Evolutionary conservation across 2,888 invertebrate species (phyloP).

Genomic region (Drosophila quinaria): DNA sequence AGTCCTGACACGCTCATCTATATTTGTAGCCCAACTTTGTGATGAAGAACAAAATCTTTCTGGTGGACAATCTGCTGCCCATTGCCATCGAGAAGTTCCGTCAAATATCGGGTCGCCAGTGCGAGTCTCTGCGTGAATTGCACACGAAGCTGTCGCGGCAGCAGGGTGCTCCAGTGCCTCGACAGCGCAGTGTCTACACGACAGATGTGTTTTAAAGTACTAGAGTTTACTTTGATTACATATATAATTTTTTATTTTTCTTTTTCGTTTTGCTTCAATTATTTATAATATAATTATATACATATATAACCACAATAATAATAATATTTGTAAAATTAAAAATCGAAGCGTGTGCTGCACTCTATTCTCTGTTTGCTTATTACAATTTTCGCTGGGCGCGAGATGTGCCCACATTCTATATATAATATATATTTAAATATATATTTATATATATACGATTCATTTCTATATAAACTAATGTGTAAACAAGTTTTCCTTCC

Average conservation of each 20-base stretch:
- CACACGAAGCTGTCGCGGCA: constrained; percentile 73
- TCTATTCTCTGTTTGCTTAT: constrained; percentile 72
- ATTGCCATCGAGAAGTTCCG: constrained; percentile 84
- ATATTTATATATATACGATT: constrained; percentile 59
- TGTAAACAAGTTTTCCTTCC: constrained; percentile 68
- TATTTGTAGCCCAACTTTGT: constrained; percentile 85
- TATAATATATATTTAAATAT: constrained; percentile 58
- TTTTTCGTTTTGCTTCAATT: constrained; percentile 80
- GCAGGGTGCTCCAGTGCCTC: constrained; percentile 83
- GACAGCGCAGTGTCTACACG: constrained; percentile 85
- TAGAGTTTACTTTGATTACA: constrained; percentile 76
- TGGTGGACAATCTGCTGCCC: constrained; percentile 84
- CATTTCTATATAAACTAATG: constrained; percentile 70
- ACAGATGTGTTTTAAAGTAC: constrained; percentile 84
- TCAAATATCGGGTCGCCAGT: constrained; percentile 78
- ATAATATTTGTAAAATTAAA: constrained; percentile 82
- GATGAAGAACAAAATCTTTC: constrained; percentile 83
- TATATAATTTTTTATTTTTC: constrained; percentile 82
- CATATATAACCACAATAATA: constrained; percentile 84
- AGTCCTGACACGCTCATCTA: not conserved
- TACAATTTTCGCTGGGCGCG: constrained; percentile 62
- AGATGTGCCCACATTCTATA: constrained; percentile 59
- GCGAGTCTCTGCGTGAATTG: constrained; percentile 76
- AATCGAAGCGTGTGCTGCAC: constrained; percentile 82
- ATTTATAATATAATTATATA: constrained; percentile 84